Evolutionary conservation across 2,113 vertebrate genomes (phyloP).

Genomic region (Neolamprologus caudopunctatus): DNA sequence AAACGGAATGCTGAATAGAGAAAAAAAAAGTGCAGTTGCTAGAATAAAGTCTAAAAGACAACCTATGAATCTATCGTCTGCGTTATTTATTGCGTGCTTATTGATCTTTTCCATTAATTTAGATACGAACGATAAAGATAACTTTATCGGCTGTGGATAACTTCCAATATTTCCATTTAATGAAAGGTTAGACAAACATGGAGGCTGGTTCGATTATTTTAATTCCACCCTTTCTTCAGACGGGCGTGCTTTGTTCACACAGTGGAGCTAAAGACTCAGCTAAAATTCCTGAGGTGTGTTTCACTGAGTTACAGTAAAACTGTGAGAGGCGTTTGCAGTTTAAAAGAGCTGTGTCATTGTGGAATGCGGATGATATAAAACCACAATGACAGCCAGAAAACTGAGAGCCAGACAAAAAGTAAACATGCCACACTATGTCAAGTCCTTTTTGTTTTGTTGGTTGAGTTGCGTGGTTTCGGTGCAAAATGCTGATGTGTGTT

Average conservation of each 20-base stretch:
- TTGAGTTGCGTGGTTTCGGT: not conserved
- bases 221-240: not conserved
- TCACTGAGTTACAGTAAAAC: not conserved
- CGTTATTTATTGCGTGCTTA: not conserved
- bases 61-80: not conserved
- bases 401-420: not conserved
- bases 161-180: not conserved
- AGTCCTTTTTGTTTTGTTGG: not conserved
- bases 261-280: not conserved
- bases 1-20: not conserved
- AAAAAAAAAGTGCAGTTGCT: not conserved
- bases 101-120: not conserved
- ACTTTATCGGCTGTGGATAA: not conserved
- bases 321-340: not conserved
- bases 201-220: not conserved
- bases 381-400: constrained; percentile 29
- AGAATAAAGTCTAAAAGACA: not conserved
- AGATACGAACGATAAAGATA: not conserved
- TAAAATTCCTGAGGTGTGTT: not conserved
- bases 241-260: not conserved
- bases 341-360: constrained; percentile 23
- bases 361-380: not conserved
- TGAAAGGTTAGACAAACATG: not conserved
- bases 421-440: not conserved
- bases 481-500: not conserved